Percentiles rank a stretch among this genome's conserved stretches.
These are phyloP conservation scores for Picathartes gymnocephalus DNA, from an alignment of 2,113 vertebrate species.

Conservation along the genomic window DNA sequence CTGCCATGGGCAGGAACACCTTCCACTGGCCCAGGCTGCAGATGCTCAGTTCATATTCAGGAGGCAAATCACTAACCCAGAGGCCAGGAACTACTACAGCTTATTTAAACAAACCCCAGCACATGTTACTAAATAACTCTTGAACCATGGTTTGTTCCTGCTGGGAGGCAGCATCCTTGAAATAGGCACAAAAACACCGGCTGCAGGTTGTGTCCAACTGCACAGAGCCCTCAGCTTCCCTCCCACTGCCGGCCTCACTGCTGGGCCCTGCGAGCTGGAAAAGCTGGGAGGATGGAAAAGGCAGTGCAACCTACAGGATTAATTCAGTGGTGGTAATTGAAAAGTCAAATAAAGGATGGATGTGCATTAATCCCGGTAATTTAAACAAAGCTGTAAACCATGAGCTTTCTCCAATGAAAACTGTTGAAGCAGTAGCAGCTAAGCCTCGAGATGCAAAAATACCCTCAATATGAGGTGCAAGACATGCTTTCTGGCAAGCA, in stretches of 20 bases:
- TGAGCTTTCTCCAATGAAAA: slow-evolving; percentile 40
- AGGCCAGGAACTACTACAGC: background rate
- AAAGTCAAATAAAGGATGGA: slow-evolving; percentile 54
- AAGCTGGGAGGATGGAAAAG: slow-evolving; percentile 38
- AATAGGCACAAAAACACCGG: background rate
- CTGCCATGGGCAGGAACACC: background rate
- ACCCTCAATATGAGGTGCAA: slow-evolving; percentile 39
- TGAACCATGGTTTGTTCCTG: background rate
- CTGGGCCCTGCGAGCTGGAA: background rate
- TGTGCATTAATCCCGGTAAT: slow-evolving; percentile 35
- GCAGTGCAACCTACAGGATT: slow-evolving; percentile 22
- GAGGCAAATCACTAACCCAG: background rate
- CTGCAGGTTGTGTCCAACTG: background rate
- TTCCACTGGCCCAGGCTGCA: background rate
- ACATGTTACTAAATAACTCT: background rate
- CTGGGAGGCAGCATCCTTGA: background rate
- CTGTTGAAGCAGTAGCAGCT: slow-evolving; percentile 43
- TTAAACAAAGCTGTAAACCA: slow-evolving; percentile 52
- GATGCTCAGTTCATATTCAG: background rate
- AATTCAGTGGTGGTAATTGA: slow-evolving; percentile 37
- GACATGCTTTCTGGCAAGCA: slow-evolving; percentile 41
- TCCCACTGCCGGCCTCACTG: background rate
- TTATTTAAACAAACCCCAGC: background rate
- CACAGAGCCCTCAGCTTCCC: background rate
- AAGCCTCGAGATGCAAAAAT: slow-evolving; percentile 43